These are phyloP conservation scores for Nymphicus hollandicus DNA, from an alignment of 2,113 vertebrate species.

Conservation along the genomic window DNA sequence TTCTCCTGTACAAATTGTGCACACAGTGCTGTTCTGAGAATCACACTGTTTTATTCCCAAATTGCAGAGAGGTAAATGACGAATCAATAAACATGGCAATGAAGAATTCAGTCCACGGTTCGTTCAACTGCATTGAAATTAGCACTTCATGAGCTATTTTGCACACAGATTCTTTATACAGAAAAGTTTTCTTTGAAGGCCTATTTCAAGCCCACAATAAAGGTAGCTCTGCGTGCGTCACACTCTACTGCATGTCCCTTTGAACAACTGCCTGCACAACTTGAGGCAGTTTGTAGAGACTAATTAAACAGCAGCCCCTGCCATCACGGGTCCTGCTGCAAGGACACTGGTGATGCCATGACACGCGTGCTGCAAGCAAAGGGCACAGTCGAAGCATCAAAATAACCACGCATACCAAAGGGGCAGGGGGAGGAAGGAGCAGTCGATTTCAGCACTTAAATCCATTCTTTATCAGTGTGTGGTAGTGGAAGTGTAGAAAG, in stretches of 20 bases:
- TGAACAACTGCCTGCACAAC: background rate
- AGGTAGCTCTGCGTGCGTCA: background rate
- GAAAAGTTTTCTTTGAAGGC: background rate
- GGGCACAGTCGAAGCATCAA: background rate
- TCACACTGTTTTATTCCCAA: background rate
- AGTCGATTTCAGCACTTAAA: background rate
- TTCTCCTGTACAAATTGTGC: background rate
- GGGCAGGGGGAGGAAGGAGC: background rate
- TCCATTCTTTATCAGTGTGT: background rate
- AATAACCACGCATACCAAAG: background rate
- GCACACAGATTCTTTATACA: background rate
- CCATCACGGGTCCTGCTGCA: background rate
- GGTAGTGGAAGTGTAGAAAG: background rate
- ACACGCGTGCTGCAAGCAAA: background rate
- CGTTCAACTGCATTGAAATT: background rate
- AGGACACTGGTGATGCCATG: background rate
- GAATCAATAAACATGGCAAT: background rate
- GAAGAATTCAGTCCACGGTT: background rate
- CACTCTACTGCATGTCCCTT: background rate
- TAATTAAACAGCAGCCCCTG: constrained; percentile 2
- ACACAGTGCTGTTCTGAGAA: background rate
- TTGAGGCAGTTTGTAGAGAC: background rate
- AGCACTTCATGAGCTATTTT: background rate
- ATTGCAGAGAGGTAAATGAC: background rate
- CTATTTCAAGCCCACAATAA: background rate